phyloP scores from a whole-genome alignment of 2,113 vertebrate genomes.

The Nothocercus nigrocapillus region DNA sequence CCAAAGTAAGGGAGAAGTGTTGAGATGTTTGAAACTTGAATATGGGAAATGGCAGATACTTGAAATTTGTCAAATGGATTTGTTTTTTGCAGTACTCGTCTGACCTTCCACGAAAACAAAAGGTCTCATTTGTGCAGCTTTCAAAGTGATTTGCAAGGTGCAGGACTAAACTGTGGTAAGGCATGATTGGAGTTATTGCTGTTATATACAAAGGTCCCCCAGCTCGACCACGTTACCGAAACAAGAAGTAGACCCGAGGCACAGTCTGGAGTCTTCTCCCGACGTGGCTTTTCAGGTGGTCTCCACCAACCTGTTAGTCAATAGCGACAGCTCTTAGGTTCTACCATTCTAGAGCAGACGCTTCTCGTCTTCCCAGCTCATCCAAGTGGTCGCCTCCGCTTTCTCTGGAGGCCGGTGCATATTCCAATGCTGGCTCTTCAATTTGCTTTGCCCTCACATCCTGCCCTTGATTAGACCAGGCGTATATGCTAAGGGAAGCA shows the following conservation, averaged over 20 bases:
- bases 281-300: background rate
- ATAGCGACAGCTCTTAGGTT: background rate
- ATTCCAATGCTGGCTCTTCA: background rate
- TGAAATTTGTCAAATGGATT: background rate
- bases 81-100: background rate
- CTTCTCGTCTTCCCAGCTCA: background rate
- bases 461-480: slow-evolving; percentile 5
- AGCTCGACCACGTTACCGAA: background rate
- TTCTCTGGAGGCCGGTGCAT: background rate
- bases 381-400: background rate
- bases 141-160: background rate
- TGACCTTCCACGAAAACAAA: background rate
- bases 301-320: background rate
- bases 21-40: background rate
- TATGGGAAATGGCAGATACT: background rate
- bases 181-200: background rate
- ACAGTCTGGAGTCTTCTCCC: background rate
- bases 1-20: background rate
- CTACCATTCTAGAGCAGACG: background rate
- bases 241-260: background rate
- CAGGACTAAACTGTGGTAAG: background rate
- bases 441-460: background rate
- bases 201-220: background rate
- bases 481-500: slow-evolving; percentile 36
- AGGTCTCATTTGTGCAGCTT: background rate